Percentiles rank a stretch among this genome's conserved stretches.
These are phyloP conservation scores for Danio kyathit DNA, from an alignment of 2,797 vertebrate species.

Conservation along the genomic window DNA sequence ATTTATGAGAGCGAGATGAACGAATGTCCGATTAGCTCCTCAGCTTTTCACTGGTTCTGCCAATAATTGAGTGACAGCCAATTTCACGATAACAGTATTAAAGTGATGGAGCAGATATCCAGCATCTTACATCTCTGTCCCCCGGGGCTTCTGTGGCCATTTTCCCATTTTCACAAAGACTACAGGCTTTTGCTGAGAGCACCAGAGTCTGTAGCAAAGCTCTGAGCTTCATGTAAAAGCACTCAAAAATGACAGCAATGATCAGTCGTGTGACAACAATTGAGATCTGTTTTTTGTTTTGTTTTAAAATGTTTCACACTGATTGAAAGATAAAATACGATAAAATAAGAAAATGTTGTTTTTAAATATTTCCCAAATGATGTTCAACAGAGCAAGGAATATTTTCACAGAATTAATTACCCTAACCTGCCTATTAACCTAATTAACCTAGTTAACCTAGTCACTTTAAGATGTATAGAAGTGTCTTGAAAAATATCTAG, in stretches of 20 bases:
- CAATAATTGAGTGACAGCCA: slow-evolving; percentile 37
- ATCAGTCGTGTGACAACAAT: not conserved
- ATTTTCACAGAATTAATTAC: no score
- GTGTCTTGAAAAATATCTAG: no score
- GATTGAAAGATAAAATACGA: not conserved
- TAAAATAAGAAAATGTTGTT: not conserved
- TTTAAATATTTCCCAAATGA: no score
- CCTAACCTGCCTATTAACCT: no score
- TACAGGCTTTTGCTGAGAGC: slow-evolving; percentile 35
- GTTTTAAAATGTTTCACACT: not conserved
- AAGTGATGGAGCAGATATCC: slow-evolving; percentile 42
- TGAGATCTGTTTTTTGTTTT: not conserved
- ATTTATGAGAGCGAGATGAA: slow-evolving; percentile 40
- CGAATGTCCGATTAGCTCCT: slow-evolving; percentile 35
- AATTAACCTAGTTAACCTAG: no score
- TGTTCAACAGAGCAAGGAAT: no score
- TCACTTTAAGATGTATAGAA: no score
- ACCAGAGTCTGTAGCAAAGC: slow-evolving; percentile 27
- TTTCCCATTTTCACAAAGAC: slow-evolving; percentile 47
- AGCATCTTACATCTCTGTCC: slow-evolving; percentile 16
- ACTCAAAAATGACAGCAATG: not conserved
- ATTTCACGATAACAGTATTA: slow-evolving; percentile 52
- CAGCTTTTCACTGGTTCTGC: slow-evolving; percentile 11
- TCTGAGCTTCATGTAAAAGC: not conserved
- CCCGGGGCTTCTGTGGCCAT: slow-evolving; percentile 11